A percentile compares a stretch with the other conserved stretches of the same genome.
Conservation (phyloP, 2,113 vertebrate genomes). For the Myiopsitta monachus region DNA sequence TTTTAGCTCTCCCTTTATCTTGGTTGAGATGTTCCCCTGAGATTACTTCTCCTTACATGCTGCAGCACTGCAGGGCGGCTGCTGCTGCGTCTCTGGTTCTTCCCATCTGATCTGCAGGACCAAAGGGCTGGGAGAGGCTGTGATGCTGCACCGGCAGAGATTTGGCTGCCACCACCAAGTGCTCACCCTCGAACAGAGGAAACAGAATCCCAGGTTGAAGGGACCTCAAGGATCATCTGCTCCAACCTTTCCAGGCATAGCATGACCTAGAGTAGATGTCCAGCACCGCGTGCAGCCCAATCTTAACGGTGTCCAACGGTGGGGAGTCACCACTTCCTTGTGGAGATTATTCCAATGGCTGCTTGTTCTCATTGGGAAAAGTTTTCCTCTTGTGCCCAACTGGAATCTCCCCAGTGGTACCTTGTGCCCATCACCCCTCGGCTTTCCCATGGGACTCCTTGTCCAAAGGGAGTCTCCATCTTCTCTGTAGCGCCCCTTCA, state of each 20-base stretch:
- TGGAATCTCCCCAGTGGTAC: not conserved
- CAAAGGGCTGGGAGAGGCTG: not conserved
- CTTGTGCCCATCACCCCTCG: not conserved
- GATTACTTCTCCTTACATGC: not conserved
- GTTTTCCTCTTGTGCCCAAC: not conserved
- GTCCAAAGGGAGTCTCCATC: not conserved
- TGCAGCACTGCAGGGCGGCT: not conserved
- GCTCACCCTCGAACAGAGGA: not conserved
- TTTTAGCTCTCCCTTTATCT: not conserved
- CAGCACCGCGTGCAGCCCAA: not conserved
- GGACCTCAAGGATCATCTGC: not conserved
- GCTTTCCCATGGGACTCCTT: not conserved
- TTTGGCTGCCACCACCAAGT: not conserved
- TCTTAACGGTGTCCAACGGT: not conserved
- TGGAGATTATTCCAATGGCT: not conserved
- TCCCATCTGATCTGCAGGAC: not conserved
- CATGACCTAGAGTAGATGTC: not conserved
- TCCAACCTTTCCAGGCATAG: not conserved
- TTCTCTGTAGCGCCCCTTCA: not conserved
- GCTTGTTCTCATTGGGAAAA: not conserved
- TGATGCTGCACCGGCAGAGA: not conserved
- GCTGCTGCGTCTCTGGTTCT: not conserved
- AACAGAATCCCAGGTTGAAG: not conserved
- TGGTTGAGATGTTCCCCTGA: not conserved
- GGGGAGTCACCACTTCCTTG: not conserved